These are phyloP conservation scores for Drosophila sproati DNA, from an alignment of 1,140 invertebrate species.

Conservation along the genomic window DNA sequence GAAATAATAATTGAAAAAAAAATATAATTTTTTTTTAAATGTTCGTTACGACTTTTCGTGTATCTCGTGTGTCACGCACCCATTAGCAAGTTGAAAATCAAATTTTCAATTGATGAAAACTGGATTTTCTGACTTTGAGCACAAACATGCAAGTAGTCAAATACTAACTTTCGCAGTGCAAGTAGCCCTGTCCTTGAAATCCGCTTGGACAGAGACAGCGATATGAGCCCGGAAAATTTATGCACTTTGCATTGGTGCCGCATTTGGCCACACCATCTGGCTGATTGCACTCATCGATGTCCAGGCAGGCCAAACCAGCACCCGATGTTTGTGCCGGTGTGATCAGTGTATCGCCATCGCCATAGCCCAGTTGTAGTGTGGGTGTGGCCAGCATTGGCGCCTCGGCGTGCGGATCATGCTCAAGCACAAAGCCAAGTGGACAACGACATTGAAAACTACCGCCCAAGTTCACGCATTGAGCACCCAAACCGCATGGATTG, in stretches of 20 bases:
- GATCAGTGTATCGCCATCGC: conserved; percentile 55
- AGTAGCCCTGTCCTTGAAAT: conserved; percentile 94
- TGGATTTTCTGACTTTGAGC: conserved; percentile 25
- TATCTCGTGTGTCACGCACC: not conserved
- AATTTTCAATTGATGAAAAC: conserved; percentile 1
- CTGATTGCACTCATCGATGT: conserved; percentile 91
- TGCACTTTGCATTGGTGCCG: conserved; percentile 95
- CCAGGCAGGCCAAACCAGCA: conserved; percentile 85
- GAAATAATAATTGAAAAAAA: not conserved
- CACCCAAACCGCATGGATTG: conserved; percentile 89
- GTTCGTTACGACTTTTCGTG: not conserved
- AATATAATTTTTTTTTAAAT: not conserved
- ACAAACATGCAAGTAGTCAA: conserved; percentile 44
- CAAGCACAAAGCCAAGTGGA: conserved; percentile 87
- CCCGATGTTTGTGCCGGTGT: conserved; percentile 52
- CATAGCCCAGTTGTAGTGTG: conserved; percentile 62
- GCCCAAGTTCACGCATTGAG: conserved; percentile 90
- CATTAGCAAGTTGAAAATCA: conserved; percentile 1
- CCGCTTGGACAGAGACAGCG: conserved; percentile 95
- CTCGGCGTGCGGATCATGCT: conserved; percentile 72
- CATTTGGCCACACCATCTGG: conserved; percentile 88
- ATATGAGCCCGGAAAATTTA: conserved; percentile 96
- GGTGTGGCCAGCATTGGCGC: conserved; percentile 31
- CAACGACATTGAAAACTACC: conserved; percentile 91
- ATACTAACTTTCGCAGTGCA: conserved; percentile 94